A percentile compares a stretch with the other conserved stretches of the same genome.
phyloP scores from a whole-genome alignment of 2,797 vertebrate genomes.

The Dallia pectoralis region DNA sequence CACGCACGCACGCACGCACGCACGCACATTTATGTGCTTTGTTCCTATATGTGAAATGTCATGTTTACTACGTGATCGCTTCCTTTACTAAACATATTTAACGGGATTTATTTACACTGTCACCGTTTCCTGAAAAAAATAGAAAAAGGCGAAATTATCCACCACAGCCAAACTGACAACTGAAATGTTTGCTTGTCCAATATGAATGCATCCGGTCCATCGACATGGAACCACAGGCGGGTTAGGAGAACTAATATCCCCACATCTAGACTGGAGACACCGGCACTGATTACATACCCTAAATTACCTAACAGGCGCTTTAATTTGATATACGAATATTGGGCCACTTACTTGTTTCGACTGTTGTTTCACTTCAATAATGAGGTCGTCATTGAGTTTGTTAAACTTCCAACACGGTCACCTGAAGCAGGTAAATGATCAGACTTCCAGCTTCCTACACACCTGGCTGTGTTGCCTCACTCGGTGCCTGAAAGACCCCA shows the following conservation, averaged over 20 bases:
- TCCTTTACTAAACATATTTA: no score
- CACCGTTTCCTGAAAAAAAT: no score
- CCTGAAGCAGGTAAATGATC: neutral
- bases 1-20: no score
- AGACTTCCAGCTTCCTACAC: neutral
- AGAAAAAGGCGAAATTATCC: no score
- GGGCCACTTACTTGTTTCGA: neutral
- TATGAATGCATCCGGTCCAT: no score
- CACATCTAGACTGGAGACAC: neutral
- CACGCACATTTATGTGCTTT: no score
- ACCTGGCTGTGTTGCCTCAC: neutral
- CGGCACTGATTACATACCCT: neutral
- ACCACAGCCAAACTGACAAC: no score
- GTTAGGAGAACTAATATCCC: neutral
- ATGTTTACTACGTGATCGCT: no score
- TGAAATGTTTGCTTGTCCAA: no score
- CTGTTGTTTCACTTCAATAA: neutral
- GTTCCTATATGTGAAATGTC: no score
- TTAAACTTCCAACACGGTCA: neutral
- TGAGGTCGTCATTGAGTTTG: neutral
- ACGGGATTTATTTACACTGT: no score
- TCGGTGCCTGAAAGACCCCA: conserved; percentile 4
- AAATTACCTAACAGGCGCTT: neutral
- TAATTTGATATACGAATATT: neutral
- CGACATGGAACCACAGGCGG: neutral